A percentile compares a stretch with the other conserved stretches of the same genome.
Conservation (phyloP, 2,797 vertebrate species). For the Gallirallus australis region DNA sequence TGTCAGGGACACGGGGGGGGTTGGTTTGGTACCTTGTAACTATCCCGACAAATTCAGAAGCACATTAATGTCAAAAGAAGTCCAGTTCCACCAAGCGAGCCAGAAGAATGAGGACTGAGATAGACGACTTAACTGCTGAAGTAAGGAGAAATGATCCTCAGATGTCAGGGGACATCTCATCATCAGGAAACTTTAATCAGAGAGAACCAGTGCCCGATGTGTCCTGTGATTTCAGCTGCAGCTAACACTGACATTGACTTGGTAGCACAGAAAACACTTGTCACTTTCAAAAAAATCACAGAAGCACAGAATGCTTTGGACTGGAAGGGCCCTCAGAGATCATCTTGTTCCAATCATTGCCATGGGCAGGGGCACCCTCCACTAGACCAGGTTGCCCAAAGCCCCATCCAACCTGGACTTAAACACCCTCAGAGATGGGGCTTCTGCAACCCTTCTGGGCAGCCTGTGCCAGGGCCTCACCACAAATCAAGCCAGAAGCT, state of each 20-base stretch:
- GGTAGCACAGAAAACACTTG: background rate
- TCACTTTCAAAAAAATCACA: background rate
- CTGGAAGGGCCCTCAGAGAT: too few species aligned
- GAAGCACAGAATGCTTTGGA: too few species aligned
- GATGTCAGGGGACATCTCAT: background rate
- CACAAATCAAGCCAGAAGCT: background rate
- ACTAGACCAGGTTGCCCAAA: too few species aligned
- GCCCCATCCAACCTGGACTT: too few species aligned
- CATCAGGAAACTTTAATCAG: background rate
- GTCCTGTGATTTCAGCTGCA: slow-evolving; percentile 8
- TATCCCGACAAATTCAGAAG: background rate
- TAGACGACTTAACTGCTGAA: background rate
- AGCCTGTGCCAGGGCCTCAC: too few species aligned
- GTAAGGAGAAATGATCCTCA: background rate
- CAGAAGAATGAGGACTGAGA: background rate
- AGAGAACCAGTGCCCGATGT: background rate
- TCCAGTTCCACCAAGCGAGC: background rate
- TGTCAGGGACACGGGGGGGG: background rate
- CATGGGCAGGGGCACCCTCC: too few species aligned
- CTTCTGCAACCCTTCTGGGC: too few species aligned
- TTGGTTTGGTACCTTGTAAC: slow-evolving; percentile 30
- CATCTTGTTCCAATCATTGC: too few species aligned
- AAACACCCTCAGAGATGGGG: too few species aligned
- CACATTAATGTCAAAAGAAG: background rate
- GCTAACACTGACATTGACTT: background rate